Evolutionary conservation across 1,140 invertebrate species (phyloP), one percentile per base, ranked within the genome.

Genomic region (Anastrepha obliqua): DNA sequence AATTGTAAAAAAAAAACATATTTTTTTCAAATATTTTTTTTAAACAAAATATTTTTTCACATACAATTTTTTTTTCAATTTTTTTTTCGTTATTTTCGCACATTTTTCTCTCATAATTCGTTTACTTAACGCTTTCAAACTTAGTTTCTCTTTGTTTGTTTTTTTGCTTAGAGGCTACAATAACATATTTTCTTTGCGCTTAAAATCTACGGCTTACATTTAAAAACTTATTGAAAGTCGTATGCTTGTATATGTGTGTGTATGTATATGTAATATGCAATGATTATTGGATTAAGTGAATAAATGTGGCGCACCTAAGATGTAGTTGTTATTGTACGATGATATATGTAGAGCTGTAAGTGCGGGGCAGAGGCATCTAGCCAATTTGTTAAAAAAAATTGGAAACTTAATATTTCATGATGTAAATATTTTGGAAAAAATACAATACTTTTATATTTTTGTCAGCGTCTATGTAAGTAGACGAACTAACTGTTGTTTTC

Each of bases 241-340:
- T 86, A 64, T 65, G 86, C 44, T 29, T 86, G 15, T 87, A 65
- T 86, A 65, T 47, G 47, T 17, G 15, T 65, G 65, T 67, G 44
- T 86, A 65, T 65, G 39, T 44, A 17, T 62, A 3, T 86, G 47
- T 86, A 47, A 47, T 86, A 70, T 86, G 47, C 20, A 65, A 64
- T 86, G 62, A 47, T 44, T 51, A n/a, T 51, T 86, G 44, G 39
- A 42, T 74, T 74, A 74, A 17, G 13, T 11, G 42, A 74, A 3
- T 44, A 17, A 44, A 74, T 47, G 0, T 67, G 13, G 65, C 65
- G 65, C 65, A 44, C 42, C 62, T 60, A 64, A 44, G 15, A 64
- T 55, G 51, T 55, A 55, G 6, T 8, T 55, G 6, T 55, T 8
- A 3, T 55, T 55, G 11, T 55, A 55, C 51, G 11, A 55, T 55